Evolutionary conservation across 1,140 invertebrate species (phyloP).

Genomic region (Drosophila seguyi): DNA sequence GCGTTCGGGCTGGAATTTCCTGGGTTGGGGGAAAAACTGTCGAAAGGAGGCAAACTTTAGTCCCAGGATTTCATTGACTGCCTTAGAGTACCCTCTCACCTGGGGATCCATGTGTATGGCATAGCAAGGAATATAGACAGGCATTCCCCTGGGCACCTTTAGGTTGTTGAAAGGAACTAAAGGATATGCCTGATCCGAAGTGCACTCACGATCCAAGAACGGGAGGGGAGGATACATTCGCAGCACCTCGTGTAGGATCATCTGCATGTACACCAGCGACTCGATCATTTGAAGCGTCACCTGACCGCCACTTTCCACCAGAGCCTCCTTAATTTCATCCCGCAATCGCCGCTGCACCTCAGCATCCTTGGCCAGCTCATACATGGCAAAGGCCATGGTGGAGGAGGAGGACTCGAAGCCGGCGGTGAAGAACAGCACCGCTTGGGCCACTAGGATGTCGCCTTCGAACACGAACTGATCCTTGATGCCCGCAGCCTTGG

Average conservation of each 20-base stretch:
- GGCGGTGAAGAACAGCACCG: conserved; percentile 88
- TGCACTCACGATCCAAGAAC: conserved; percentile 86
- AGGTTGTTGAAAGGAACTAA: conserved; percentile 65
- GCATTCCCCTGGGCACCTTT: conserved; percentile 70
- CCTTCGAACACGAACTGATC: conserved; percentile 73
- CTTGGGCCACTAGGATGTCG: conserved; percentile 87
- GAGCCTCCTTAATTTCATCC: conserved; percentile 82
- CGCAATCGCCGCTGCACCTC: conserved; percentile 85
- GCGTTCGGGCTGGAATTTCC: conserved; percentile 89
- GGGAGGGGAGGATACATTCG: conserved; percentile 87
- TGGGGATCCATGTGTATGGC: conserved; percentile 79
- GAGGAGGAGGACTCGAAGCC: conserved; percentile 86
- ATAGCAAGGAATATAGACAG: conserved; percentile 75
- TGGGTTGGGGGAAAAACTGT: conserved; percentile 89
- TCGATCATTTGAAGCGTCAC: conserved; percentile 84
- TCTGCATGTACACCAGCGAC: conserved; percentile 85
- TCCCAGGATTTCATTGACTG: neutral
- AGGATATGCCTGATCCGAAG: conserved; percentile 58
- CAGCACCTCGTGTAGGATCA: conserved; percentile 86
- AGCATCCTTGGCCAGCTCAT: conserved; percentile 85
- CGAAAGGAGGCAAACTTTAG: too few relatives aligned
- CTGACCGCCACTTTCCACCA: conserved; percentile 79
- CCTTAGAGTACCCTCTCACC: conserved; percentile 32
- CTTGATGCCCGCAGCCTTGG: conserved; percentile 17
- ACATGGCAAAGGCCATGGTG: conserved; percentile 86